These are phyloP conservation scores for Cephalopterus ornatus DNA, from an alignment of 2,113 vertebrate genomes.

Conservation along the genomic window DNA sequence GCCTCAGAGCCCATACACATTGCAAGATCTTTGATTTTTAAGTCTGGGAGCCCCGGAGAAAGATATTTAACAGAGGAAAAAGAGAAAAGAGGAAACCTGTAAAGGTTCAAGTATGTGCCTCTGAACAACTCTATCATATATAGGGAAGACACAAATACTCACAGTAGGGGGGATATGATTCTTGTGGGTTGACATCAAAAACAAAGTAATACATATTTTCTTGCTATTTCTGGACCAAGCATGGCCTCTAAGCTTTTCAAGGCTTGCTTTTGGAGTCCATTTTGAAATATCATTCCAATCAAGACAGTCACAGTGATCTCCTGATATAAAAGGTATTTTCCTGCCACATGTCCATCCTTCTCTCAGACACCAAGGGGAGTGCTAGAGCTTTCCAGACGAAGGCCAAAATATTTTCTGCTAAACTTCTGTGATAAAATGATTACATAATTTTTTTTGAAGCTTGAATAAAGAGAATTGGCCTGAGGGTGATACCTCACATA, in stretches of 20 bases:
- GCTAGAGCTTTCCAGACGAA: constrained; percentile 27
- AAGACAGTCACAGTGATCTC: background rate
- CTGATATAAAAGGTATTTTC: background rate
- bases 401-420: background rate
- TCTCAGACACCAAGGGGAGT: constrained; percentile 41
- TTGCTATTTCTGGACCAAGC: background rate
- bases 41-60: background rate
- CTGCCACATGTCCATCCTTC: background rate
- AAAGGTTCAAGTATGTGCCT: background rate
- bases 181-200: background rate
- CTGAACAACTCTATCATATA: background rate
- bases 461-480: background rate
- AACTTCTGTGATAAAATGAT: background rate
- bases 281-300: background rate
- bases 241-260: background rate
- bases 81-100: background rate
- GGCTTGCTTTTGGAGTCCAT: background rate
- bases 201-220: background rate
- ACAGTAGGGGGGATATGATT: background rate
- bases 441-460: background rate
- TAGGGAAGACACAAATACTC: background rate
- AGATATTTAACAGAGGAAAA: background rate
- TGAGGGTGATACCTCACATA: background rate
- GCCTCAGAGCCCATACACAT: background rate
- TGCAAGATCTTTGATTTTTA: background rate